phyloP scores from a whole-genome alignment of 2,797 vertebrate genomes.

The Neosalanx taihuensis region DNA sequence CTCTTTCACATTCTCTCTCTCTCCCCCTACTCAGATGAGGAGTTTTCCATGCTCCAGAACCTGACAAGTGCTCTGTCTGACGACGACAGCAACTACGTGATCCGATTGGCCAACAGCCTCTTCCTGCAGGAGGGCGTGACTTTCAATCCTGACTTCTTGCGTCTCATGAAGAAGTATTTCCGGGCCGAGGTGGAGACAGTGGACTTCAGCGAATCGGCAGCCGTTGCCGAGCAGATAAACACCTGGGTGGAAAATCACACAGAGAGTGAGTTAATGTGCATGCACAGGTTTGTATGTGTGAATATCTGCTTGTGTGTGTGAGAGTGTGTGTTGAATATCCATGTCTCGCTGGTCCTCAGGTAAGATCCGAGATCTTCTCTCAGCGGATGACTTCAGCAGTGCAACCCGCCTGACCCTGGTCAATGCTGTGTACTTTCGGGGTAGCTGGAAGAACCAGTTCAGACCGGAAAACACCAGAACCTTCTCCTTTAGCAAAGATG shows the following conservation, averaged over 20 bases:
- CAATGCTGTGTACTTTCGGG: constrained; percentile 95
- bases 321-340: neutral
- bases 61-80: constrained; percentile 77
- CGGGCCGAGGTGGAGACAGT: constrained; percentile 84
- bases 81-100: constrained; percentile 81
- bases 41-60: constrained; percentile 88
- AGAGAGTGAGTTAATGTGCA: constrained; percentile 79
- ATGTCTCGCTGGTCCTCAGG: constrained; percentile 59
- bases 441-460: constrained; percentile 98
- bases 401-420: constrained; percentile 86
- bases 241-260: constrained; percentile 96
- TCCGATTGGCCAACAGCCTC: constrained; percentile 89
- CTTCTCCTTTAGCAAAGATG: constrained; percentile 96
- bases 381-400: constrained; percentile 85
- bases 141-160: constrained; percentile 88
- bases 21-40: constrained; percentile 74
- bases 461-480: constrained; percentile 95
- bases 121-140: constrained; percentile 89
- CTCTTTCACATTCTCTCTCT: neutral
- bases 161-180: constrained; percentile 90
- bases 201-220: constrained; percentile 86
- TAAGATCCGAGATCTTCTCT: constrained; percentile 88
- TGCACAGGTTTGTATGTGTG: neutral
- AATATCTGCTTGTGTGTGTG: neutral
- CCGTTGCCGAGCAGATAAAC: constrained; percentile 90